Evolutionary conservation across 2,797 vertebrate species (phyloP).

Genomic region (Diglossa cyanea): DNA sequence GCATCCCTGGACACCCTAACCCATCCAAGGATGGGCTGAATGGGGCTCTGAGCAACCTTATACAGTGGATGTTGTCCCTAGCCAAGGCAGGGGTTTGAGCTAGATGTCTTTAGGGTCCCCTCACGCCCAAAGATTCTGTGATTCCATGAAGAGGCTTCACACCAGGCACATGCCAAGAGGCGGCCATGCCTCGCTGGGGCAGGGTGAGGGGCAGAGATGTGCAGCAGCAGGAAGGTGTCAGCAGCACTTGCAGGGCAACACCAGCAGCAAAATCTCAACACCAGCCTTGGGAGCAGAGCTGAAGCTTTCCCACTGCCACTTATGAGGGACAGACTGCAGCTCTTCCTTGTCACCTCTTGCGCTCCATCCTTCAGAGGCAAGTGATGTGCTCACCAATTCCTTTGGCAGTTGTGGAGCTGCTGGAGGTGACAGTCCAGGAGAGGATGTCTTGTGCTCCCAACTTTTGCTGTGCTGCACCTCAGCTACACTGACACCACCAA

Average conservation of each 20-base stretch:
- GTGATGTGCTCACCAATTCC: accelerated
- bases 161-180: accelerated
- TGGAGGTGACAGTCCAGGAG: neutral
- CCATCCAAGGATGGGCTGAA: neutral
- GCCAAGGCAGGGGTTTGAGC: neutral
- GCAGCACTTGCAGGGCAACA: neutral
- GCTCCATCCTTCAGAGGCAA: neutral
- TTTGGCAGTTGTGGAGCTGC: accelerated
- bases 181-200: accelerated
- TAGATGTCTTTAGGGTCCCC: neutral
- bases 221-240: neutral
- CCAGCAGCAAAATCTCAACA: neutral
- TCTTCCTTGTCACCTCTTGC: neutral
- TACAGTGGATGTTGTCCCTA: neutral
- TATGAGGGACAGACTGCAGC: neutral
- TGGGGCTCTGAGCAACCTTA: neutral
- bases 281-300: neutral
- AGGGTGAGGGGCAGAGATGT: neutral
- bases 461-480: neutral
- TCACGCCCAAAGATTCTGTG: neutral
- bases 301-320: neutral
- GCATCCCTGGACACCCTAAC: neutral
- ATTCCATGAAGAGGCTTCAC: accelerated
- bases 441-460: neutral
- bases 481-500: neutral